A percentile compares a stretch with the other conserved stretches of the same genome.
These are phyloP conservation scores for Drosophila ohnishii DNA, from an alignment of 1,140 invertebrate species.

Conservation along the genomic window DNA sequence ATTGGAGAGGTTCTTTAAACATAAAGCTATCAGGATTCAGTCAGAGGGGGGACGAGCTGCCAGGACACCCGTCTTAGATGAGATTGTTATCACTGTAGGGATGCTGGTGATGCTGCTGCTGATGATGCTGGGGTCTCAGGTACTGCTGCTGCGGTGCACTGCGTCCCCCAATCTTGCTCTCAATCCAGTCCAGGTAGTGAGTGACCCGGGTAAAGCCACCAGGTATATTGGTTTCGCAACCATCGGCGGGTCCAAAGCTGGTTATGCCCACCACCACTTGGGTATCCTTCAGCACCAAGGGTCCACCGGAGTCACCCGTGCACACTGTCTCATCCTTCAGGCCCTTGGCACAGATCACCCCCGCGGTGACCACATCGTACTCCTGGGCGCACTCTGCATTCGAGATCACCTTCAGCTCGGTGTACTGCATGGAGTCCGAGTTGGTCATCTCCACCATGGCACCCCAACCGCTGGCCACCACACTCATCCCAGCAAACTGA, in stretches of 20 bases:
- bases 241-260: conserved; percentile 78
- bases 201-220: conserved; percentile 79
- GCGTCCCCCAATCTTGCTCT: conserved; percentile 68
- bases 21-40: conserved; percentile 75
- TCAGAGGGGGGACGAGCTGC: conserved; percentile 38
- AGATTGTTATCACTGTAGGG: conserved; percentile 68
- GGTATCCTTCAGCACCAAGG: conserved; percentile 72
- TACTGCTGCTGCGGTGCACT: conserved; percentile 9
- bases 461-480: conserved; percentile 80
- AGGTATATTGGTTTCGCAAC: conserved; percentile 76
- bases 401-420: conserved; percentile 75
- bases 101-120: conserved; percentile 32
- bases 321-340: conserved; percentile 77
- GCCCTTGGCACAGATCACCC: conserved; percentile 77
- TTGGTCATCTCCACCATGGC: conserved; percentile 70
- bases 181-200: conserved; percentile 78
- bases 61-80: conserved; percentile 32
- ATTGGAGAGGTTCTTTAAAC: conserved; percentile 46
- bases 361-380: conserved; percentile 73
- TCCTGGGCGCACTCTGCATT: conserved; percentile 74
- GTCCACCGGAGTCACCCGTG: conserved; percentile 78
- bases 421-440: conserved; percentile 79
- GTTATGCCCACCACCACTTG: conserved; percentile 77
- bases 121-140: conserved; percentile 23
- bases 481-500: conserved; percentile 66